These are phyloP conservation scores for Labia minor DNA, from an alignment of 2,888 invertebrate species.

Conservation along the genomic window DNA sequence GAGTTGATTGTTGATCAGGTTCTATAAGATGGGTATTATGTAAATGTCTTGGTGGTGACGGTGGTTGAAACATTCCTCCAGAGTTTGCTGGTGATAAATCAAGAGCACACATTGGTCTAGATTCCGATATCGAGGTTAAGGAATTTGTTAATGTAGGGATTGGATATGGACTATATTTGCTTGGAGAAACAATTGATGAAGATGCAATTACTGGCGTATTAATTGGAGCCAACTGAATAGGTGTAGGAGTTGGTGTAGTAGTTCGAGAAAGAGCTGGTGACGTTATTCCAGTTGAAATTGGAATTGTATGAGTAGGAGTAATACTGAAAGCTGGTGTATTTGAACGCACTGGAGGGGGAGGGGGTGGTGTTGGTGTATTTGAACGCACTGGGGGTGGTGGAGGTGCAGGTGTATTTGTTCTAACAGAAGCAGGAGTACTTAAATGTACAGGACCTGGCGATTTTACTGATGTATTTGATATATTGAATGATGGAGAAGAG, in stretches of 20 bases:
- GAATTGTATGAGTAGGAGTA: constrained; percentile 7
- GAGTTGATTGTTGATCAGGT: background rate
- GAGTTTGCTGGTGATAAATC: background rate
- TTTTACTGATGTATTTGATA: background rate
- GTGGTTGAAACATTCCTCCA: background rate
- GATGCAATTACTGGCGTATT: background rate
- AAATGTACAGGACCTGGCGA: constrained; percentile 2
- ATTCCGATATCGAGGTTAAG: background rate
- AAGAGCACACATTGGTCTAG: background rate
- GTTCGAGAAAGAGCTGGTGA: background rate
- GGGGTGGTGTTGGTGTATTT: constrained; percentile 17
- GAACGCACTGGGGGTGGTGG: constrained; percentile 15
- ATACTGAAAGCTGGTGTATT: background rate
- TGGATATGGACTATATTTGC: background rate
- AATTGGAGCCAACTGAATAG: background rate
- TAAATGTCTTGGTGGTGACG: background rate
- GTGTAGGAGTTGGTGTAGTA: constrained; percentile 27
- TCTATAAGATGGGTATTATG: background rate
- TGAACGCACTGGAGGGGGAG: background rate
- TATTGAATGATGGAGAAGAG: background rate
- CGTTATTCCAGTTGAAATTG: background rate
- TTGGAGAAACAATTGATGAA: background rate
- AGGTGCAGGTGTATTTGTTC: background rate
- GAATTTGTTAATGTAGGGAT: background rate
- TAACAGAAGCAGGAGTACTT: background rate